phyloP scores from a whole-genome alignment of 2,888 invertebrate genomes.

The Aelia acuminata region DNA sequence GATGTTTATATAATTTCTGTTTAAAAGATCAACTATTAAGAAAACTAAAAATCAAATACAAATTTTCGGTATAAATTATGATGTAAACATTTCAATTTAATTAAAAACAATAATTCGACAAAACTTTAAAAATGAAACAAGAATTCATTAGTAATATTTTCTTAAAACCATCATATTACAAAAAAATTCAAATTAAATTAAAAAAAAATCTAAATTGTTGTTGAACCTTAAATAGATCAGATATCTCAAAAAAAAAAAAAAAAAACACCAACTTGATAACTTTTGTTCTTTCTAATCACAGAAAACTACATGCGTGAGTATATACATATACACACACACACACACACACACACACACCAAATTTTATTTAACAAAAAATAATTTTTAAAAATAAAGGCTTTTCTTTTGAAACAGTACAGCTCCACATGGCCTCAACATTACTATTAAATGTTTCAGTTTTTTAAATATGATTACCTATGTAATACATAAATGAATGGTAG shows the following conservation, averaged over 20 bases:
- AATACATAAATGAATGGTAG: not conserved
- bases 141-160: not conserved
- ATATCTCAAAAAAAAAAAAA: not conserved
- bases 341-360: too few relatives aligned
- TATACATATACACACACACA: too few relatives aligned
- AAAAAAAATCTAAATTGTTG: not conserved
- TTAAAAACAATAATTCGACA: not conserved
- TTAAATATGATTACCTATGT: not conserved
- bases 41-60: not conserved
- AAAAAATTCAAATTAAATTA: not conserved
- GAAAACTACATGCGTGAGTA: not conserved
- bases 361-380: not conserved
- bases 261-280: not conserved
- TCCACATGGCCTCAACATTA: not conserved
- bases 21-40: not conserved
- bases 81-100: not conserved
- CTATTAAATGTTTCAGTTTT: not conserved
- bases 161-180: not conserved
- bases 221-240: not conserved
- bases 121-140: not conserved
- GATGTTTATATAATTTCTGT: not conserved
- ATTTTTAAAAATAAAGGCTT: not conserved
- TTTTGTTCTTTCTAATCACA: not conserved
- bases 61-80: not conserved
- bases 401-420: not conserved